phyloP scores from a whole-genome alignment of 2,113 vertebrate genomes.

The Phrynocephalus versicolor region DNA sequence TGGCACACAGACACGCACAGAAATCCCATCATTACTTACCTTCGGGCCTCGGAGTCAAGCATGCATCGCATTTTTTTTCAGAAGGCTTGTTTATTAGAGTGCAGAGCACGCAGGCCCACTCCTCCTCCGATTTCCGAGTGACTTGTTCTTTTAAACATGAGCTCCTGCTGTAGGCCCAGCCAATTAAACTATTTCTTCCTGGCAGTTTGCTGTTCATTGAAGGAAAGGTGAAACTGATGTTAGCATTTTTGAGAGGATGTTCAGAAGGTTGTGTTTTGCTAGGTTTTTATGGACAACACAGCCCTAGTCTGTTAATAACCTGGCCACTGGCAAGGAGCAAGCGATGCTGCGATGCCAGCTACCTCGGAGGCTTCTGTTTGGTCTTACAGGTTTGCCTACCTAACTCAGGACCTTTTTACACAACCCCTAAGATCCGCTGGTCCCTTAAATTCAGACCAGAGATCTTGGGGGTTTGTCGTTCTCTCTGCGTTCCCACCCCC shows the following conservation, averaged over 20 bases:
- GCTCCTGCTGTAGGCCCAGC: slow-evolving; percentile 68
- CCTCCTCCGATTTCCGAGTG: slow-evolving; percentile 81
- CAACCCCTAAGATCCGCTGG: too few relatives aligned
- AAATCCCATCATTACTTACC: slow-evolving; percentile 81
- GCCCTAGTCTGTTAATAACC: slow-evolving; percentile 24
- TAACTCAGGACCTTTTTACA: too few relatives aligned
- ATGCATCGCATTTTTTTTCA: slow-evolving; percentile 83
- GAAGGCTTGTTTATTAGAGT: slow-evolving; percentile 88
- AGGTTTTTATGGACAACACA: not conserved
- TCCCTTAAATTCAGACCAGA: too few relatives aligned
- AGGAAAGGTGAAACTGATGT: slow-evolving; percentile 57
- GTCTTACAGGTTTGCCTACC: not conserved
- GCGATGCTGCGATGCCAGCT: not conserved
- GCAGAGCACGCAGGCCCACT: slow-evolving; percentile 86
- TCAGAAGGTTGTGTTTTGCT: slow-evolving; percentile 45
- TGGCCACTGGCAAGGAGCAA: not conserved
- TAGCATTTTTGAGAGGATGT: slow-evolving; percentile 45
- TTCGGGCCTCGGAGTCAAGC: slow-evolving; percentile 82
- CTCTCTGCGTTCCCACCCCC: too few relatives aligned
- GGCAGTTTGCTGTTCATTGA: slow-evolving; percentile 78
- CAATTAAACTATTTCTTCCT: slow-evolving; percentile 74
- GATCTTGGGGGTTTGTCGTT: too few relatives aligned
- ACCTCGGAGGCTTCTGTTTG: not conserved
- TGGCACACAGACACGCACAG: slow-evolving; percentile 22
- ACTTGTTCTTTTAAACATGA: slow-evolving; percentile 65